Conservation (phyloP, 2,113 vertebrate genomes). For the Rafetus swinhoei region DNA sequence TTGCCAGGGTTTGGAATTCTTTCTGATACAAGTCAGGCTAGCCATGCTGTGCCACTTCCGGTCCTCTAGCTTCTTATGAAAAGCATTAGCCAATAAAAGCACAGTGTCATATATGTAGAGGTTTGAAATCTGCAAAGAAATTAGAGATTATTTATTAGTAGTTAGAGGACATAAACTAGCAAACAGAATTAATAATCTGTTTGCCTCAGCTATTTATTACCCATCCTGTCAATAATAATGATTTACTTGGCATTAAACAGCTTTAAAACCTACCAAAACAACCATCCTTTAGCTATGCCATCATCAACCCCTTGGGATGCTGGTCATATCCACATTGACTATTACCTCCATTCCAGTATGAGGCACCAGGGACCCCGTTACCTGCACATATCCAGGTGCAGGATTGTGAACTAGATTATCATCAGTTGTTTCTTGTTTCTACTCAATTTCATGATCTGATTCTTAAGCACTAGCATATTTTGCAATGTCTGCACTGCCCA, state of each 20-base stretch:
- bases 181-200: not conserved
- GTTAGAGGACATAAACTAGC: not conserved
- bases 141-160: conserved; percentile 21
- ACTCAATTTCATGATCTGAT: not conserved
- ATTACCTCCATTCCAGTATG: fast-evolving
- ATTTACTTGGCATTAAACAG: conserved; percentile 11
- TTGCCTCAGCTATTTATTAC: not conserved
- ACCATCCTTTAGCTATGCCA: not conserved
- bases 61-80: conserved; percentile 98
- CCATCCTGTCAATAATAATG: not conserved
- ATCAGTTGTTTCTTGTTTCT: not conserved
- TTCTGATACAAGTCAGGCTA: conserved; percentile 97
- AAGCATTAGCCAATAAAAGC: conserved; percentile 94
- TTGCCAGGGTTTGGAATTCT: conserved; percentile 98
- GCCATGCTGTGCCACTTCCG: conserved; percentile 99
- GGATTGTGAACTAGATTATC: not conserved
- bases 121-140: conserved; percentile 91
- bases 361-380: not conserved
- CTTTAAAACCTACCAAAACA: not conserved
- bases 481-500: not conserved
- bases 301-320: not conserved
- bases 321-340: not conserved
- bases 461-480: not conserved
- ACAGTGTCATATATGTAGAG: conserved; percentile 97
- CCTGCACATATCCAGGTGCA: not conserved